Evolutionary conservation across 2,113 vertebrate species (phyloP).

Genomic region (Oreochromis aureus): DNA sequence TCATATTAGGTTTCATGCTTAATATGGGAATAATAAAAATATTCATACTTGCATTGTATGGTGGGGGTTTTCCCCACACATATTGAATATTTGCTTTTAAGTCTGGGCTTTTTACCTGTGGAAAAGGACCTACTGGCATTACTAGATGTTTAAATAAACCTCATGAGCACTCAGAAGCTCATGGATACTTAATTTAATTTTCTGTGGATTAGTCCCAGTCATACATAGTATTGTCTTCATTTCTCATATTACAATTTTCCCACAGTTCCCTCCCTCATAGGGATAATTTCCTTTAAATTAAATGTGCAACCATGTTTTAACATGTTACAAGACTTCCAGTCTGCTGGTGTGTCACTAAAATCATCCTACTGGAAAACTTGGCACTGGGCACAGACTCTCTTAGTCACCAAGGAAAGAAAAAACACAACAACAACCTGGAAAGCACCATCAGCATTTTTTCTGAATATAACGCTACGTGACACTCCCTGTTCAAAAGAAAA

Average conservation of each 20-base stretch:
- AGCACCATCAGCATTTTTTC: background rate
- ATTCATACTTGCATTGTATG: background rate
- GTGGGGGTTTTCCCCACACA: background rate
- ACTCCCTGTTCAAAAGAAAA: conserved; percentile 38
- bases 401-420: conserved; percentile 14
- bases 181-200: background rate
- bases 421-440: background rate
- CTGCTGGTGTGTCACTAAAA: conserved; percentile 1
- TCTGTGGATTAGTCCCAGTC: background rate
- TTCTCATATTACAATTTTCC: conserved; percentile 9
- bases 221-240: background rate
- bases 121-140: background rate
- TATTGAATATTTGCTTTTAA: background rate
- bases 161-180: background rate
- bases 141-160: background rate
- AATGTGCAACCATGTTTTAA: background rate
- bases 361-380: conserved; percentile 9
- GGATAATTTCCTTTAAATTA: background rate
- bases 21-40: background rate
- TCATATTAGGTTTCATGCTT: background rate
- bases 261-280: background rate
- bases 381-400: background rate
- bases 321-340: background rate
- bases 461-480: background rate
- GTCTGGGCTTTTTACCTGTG: background rate